These are phyloP conservation scores for Mesopsocus fuscifrons DNA, from an alignment of 2,888 invertebrate species.

Conservation along the genomic window DNA sequence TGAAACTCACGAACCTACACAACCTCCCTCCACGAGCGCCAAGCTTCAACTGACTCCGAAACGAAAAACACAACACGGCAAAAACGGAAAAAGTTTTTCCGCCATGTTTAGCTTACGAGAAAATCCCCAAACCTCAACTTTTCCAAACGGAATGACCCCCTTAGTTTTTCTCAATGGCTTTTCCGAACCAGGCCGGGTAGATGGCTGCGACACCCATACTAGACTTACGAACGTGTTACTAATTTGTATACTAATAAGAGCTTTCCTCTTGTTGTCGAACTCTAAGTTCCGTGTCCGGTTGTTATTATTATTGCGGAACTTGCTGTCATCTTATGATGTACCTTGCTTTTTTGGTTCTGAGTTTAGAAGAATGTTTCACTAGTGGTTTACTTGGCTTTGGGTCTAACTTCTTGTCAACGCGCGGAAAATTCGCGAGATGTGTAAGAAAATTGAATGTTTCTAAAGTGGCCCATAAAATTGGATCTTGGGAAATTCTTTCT, in stretches of 20 bases:
- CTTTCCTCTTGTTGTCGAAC: too few relatives aligned
- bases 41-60: neutral
- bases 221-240: neutral
- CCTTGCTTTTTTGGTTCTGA: too few relatives aligned
- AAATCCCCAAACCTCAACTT: neutral
- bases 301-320: too few relatives aligned
- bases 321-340: too few relatives aligned
- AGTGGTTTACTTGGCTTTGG: too few relatives aligned
- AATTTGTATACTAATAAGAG: neutral
- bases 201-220: neutral
- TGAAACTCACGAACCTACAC: neutral
- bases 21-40: neutral
- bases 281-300: too few relatives aligned
- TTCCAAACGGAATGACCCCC: neutral
- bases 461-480: constrained; percentile 8
- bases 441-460: constrained; percentile 5
- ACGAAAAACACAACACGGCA: neutral
- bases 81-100: neutral
- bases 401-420: too few relatives aligned
- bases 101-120: neutral
- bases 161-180: neutral
- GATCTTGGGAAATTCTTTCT: constrained; percentile 9
- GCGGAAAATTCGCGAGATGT: too few relatives aligned
- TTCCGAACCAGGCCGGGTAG: neutral
- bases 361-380: too few relatives aligned